Evolutionary conservation across 2,113 vertebrate species (phyloP), one percentile per base, ranked within the genome.

Genomic region (Genyomyrus donnyi): DNA sequence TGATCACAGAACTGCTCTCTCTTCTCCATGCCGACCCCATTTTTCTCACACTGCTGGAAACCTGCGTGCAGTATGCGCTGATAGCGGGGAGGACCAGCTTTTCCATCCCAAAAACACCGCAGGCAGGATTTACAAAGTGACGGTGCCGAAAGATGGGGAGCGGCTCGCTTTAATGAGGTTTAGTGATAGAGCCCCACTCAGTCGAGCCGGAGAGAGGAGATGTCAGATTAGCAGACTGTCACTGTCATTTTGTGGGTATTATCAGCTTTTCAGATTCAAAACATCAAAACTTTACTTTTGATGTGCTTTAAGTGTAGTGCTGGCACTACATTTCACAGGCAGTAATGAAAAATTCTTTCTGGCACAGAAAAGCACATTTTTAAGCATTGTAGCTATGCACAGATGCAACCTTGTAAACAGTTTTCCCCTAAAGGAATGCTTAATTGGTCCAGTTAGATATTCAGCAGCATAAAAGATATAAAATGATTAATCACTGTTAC

Each of bases 221-320:
- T 80, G 74, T 80, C 74, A 80, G 74, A 80, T 80, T 80, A 80
- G 74, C 74, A 80, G 74, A 80, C 74, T 42, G 35, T 39, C 13
- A 17, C 74, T 80, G 74, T 42, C 74, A 80, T 80, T 80, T 80
- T 80, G 13, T 80, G 35, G 31, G 74, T 80, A 80, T 80, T 80
- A 80, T 80, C 31, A 80, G 74, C 74, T 80, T 80, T 80, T 80
- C 74, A 80, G 35, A 80, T 80, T 42, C 74, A 80, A 80, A 80
- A 39, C 74, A 80, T 80, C 74, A 39, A 35, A 80, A 80, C 74
- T 80, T 80, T 80, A 80, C 74, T 80, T 80, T 80, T 80, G 74
- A 80, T 42, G 74, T 42, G 35, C 74, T 80, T 80, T 80, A 80
- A 80, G 74, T 80, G 31, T 42, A 39, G 35, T 39, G 74, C 17